A percentile compares a stretch with the other conserved stretches of the same genome.
Conservation (phyloP, 2,888 invertebrate genomes). For the Alloscopus bannaensis region DNA sequence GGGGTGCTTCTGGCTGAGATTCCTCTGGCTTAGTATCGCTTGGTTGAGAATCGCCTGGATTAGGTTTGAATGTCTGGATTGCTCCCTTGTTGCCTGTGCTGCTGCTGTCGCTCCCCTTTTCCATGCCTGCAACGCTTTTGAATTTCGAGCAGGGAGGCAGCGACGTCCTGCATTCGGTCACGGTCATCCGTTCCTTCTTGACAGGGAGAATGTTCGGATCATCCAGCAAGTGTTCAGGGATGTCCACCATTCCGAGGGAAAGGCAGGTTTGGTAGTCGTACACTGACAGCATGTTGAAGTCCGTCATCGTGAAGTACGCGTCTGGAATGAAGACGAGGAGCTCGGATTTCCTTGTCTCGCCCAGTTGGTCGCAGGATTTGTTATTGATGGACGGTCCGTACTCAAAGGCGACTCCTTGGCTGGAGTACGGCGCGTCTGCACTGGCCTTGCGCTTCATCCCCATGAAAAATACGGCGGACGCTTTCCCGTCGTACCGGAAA, state of each 20-base stretch:
- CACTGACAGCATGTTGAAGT: constrained; percentile 11
- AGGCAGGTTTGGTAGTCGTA: constrained; percentile 6
- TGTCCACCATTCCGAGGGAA: neutral
- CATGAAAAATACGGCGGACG: constrained; percentile 7
- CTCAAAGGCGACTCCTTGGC: neutral
- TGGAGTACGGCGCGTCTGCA: neutral
- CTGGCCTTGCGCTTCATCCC: neutral
- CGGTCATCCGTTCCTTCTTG: neutral
- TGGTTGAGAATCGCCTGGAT: too few relatives aligned
- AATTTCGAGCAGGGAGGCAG: neutral
- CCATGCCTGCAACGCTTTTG: neutral
- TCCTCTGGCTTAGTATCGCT: too few relatives aligned
- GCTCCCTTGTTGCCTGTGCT: neutral
- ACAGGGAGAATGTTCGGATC: neutral
- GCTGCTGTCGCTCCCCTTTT: neutral
- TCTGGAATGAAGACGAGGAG: neutral
- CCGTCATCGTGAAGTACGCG: neutral
- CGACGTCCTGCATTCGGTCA: neutral
- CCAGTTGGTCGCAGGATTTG: neutral
- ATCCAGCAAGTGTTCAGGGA: too few relatives aligned
- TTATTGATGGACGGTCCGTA: neutral
- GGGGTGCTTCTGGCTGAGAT: too few relatives aligned
- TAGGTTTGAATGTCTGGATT: too few relatives aligned
- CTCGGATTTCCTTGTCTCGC: neutral
- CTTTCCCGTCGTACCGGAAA: constrained; percentile 1